Base-by-base conservation (phyloP, 2,797 vertebrate species). In the Acanthurus leucopareius region DNA sequence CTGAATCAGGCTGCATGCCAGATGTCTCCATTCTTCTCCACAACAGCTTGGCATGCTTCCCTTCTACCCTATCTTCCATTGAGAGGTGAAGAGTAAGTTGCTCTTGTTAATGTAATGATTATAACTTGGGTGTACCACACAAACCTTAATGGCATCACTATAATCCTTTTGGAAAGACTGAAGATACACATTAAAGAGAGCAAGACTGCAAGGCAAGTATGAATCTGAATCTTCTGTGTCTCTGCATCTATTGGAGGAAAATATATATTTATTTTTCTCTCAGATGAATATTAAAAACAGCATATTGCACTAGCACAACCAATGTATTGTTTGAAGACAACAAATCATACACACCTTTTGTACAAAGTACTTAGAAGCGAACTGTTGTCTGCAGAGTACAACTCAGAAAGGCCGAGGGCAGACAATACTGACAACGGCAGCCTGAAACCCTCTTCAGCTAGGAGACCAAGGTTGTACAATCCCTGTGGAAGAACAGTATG, bases 131-230 rank as follows among this genome's bases (percentile, higher is more conserved):
- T 2, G 61, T 22, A 52, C 44, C 0, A 17, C 19, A 89, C 93
- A 47, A 6, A 95, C 96, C 94, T 92, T 94, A 14, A 96, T 58
- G 15, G 87, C 62, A 25, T 80, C 49, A 16, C 81, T 61, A 17
- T 94, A 91, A 40, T 93, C 84, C 16, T 82, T 88, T 72, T 92
- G 92, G 69, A 95, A 89, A 3, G 89, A 88, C 1, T 88, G 91
- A 17, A 96, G 35, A 32, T 94, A 88, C 5, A 93, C 68, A 1
- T 70, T 91, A 73, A 95, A 77, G n/a, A 97, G 92, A 11, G 95
- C 95, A 32, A 97, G 88, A 69, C 93, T 95, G 89, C 96, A 97
- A 7, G 96, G 96, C 28, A 96, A 40, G 73, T 94, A 95, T n/a
- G 96, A 94, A 32, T 97, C 93, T 7, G 87, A 65, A 44, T 87